A percentile compares a stretch with the other conserved stretches of the same genome.
Evolutionary conservation across 2,113 vertebrate species (phyloP).

Genomic region (Nibea coibor): DNA sequence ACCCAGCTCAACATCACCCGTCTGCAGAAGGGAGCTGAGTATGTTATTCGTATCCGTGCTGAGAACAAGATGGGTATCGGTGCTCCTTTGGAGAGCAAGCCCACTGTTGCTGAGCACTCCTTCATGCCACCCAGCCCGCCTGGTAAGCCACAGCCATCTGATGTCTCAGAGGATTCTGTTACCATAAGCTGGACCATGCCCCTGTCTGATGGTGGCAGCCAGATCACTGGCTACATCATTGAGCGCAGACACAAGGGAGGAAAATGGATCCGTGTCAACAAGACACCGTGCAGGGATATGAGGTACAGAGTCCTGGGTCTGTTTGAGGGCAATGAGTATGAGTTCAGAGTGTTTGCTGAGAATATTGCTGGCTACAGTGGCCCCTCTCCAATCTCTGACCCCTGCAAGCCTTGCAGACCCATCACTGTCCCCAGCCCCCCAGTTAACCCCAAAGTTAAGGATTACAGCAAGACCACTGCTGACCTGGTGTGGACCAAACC

Average conservation of each 20-base stretch:
- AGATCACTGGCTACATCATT: conserved; percentile 94
- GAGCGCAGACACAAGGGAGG: conserved; percentile 95
- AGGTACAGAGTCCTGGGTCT: conserved; percentile 93
- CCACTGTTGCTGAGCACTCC: conserved; percentile 93
- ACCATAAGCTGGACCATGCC: conserved; percentile 96
- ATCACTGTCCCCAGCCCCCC: conserved; percentile 94
- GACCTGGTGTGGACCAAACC: conserved; percentile 98
- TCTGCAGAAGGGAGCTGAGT: conserved; percentile 94
- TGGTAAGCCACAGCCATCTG: conserved; percentile 92
- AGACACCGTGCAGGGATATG: conserved; percentile 92
- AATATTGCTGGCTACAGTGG: conserved; percentile 95
- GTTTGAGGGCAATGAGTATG: conserved; percentile 95
- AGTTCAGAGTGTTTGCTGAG: conserved; percentile 98
- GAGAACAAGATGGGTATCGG: conserved; percentile 98
- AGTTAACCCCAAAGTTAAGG: conserved; percentile 96
- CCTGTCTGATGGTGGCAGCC: conserved; percentile 94
- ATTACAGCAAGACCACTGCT: conserved; percentile 92
- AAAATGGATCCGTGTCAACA: conserved; percentile 98
- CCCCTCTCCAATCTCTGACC: conserved; percentile 94
- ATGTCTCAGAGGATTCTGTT: conserved; percentile 92
- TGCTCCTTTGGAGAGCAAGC: conserved; percentile 92
- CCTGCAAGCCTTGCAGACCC: conserved; percentile 92
- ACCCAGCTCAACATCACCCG: conserved; percentile 91
- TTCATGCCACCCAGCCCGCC: conserved; percentile 94
- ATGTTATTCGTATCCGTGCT: conserved; percentile 93